Evolutionary conservation across 1,140 invertebrate species (phyloP).

Genomic region (Drosophila equinoxialis): DNA sequence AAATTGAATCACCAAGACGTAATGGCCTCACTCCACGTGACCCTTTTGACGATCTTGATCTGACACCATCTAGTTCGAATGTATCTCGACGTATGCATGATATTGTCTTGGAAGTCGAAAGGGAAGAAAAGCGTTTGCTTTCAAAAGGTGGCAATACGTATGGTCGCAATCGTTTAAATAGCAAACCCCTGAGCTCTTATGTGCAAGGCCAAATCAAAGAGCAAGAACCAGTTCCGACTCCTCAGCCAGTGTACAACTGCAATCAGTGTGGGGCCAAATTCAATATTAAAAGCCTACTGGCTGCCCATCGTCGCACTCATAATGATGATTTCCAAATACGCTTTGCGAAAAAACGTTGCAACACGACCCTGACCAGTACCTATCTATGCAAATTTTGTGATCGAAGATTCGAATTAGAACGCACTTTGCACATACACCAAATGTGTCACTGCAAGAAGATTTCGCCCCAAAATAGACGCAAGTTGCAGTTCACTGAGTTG

Average conservation of each 20-base stretch:
- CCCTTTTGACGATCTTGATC: conserved; percentile 30
- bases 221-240: conserved; percentile 22
- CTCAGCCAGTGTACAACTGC: conserved; percentile 30
- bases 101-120: conserved; percentile 22
- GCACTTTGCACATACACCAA: conserved; percentile 64
- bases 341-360: conserved; percentile 35
- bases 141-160: background rate
- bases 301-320: conserved; percentile 62
- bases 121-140: background rate
- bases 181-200: conserved; percentile 8
- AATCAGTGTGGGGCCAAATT: conserved; percentile 51
- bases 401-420: conserved; percentile 62
- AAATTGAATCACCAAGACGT: conserved; percentile 52
- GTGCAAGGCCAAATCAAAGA: background rate
- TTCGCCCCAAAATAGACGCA: conserved; percentile 59
- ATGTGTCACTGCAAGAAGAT: conserved; percentile 66
- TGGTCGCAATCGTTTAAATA: conserved; percentile 13
- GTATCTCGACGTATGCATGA: conserved; percentile 20
- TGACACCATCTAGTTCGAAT: conserved; percentile 18
- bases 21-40: conserved; percentile 58
- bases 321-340: conserved; percentile 63
- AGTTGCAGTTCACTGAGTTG: conserved; percentile 61
- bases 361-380: conserved; percentile 14
- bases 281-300: conserved; percentile 60
- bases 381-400: conserved; percentile 66